Conservation (phyloP, 2,113 vertebrate genomes). For the Turnix velox region DNA sequence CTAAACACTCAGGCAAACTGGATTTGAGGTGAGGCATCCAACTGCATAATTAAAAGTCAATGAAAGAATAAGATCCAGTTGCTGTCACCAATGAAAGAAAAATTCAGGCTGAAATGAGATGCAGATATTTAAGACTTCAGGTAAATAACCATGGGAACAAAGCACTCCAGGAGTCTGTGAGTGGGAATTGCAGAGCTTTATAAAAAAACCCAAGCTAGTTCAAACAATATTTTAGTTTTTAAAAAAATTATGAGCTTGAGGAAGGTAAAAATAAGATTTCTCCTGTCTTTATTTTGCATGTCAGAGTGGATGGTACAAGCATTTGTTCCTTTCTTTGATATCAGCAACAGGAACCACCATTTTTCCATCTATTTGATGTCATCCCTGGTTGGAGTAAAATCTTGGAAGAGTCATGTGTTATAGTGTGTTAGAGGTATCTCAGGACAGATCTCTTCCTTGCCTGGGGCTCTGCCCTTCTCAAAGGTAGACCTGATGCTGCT, state of each 20-base stretch:
- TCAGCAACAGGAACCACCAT: background rate
- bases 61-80: background rate
- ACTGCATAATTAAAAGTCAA: background rate
- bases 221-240: background rate
- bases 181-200: background rate
- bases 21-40: background rate
- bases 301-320: background rate
- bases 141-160: background rate
- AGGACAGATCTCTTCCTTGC: background rate
- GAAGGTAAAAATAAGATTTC: background rate
- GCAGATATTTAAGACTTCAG: background rate
- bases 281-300: background rate
- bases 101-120: background rate
- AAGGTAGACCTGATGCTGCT: background rate
- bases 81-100: background rate
- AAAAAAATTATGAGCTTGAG: background rate
- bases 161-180: background rate
- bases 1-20: background rate
- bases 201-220: background rate
- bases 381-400: background rate
- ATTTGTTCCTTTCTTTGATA: background rate
- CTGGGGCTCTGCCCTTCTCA: background rate
- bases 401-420: background rate
- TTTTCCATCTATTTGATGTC: background rate
- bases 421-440: fast-evolving